phyloP scores from a whole-genome alignment of 2,797 vertebrate genomes.

The Helicolenus hilgendorfi region DNA sequence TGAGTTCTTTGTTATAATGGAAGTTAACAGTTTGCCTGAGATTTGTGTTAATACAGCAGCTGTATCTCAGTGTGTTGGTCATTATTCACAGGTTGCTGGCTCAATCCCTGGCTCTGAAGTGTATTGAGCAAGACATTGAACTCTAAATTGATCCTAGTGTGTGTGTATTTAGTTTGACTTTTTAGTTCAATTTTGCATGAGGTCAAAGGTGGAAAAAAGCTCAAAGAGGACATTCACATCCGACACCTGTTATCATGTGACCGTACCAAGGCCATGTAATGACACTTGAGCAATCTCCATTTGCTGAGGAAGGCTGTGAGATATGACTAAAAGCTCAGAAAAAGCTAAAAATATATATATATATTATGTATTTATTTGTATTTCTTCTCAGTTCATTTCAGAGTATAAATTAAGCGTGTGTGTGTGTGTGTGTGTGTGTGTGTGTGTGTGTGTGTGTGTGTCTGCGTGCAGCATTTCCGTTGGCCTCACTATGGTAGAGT shows the following conservation, averaged over 20 bases:
- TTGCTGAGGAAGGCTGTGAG: not conserved
- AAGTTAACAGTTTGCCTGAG: not conserved
- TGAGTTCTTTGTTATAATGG: not conserved
- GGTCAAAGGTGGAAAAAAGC: not conserved
- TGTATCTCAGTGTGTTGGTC: not conserved
- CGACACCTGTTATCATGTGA: not conserved
- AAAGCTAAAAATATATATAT: not conserved
- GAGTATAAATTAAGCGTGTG: not conserved
- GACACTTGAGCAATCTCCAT: accelerated
- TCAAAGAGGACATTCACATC: not conserved
- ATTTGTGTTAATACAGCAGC: not conserved
- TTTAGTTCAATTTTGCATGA: not conserved
- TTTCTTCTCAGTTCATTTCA: not conserved
- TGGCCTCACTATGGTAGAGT: constrained; percentile 95
- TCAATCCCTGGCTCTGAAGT: not conserved
- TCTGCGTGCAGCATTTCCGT: constrained; percentile 89
- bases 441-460: not conserved
- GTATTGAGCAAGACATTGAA: not conserved
- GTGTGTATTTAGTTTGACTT: not conserved
- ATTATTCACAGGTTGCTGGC: not conserved
- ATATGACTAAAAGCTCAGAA: not conserved
- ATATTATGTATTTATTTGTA: not conserved
- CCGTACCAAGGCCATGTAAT: not conserved
- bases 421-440: constrained; percentile 7
- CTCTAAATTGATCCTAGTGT: not conserved